Evolutionary conservation across 2,888 invertebrate genomes (phyloP), one percentile per base, ranked within the genome.

Genomic region (Chelonus formosanus): DNA sequence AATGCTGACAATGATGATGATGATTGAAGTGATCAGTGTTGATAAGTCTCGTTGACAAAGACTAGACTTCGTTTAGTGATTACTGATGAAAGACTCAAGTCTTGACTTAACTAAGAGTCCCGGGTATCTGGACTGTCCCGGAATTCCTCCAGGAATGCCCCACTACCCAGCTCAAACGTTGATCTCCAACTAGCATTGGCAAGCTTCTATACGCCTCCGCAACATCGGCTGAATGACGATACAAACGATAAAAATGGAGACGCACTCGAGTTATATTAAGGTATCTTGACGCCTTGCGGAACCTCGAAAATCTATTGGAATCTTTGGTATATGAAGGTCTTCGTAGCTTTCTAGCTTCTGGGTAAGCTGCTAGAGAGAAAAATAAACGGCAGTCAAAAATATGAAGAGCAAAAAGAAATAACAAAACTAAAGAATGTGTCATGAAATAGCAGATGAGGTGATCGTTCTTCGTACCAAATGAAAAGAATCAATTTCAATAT

Each of bases 101-200:
- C 36, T 54, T 45, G 52, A 59, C 53, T 64, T 7, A 56, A 63
- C 55, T 20, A 44, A 20, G 20, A 20, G 48, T 10, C 10, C 31
- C 36, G 36, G 48, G 48, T 32, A 55, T 34, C 52, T 50, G 61
- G 43, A 67, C 45, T 67, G 73, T 77, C 75, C 74, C 76, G 74
- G 71, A 75, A 74, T 78, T 79, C 78, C 76, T 79, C 76, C 77
- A 76, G 79, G 78, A 79, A 76, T 66, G 66, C 72, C 76, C 75
- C 73, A 70, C 76, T 70, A 65, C 34, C 10, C 57, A 36, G n/a
- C 56, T 52, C 48, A 47, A 65, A 36, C 63, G 63, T 63, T 52
- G 59, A 58, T 67, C 68, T 70, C 70, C 67, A 67, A 59, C 66
- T 67, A 69, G 65, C 66, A 72, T 72, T 71, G 70, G 72, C 63